Evolutionary conservation across 2,888 invertebrate genomes (phyloP).

Genomic region (Brachylomia viminalis): DNA sequence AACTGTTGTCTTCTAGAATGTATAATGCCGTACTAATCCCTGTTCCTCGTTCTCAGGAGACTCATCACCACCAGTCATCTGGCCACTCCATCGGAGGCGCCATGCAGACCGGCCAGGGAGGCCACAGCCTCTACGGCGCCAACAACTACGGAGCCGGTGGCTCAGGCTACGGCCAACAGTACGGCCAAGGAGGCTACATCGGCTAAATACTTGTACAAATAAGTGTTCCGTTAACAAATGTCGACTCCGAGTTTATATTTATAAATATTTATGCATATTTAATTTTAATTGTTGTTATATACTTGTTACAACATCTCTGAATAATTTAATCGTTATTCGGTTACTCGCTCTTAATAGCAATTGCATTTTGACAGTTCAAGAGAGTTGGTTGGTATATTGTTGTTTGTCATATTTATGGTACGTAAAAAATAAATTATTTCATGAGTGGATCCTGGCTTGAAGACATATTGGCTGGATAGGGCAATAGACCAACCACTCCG

Average conservation of each 20-base stretch:
- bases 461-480: not conserved
- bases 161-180: slow-evolving; percentile 35
- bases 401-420: not conserved
- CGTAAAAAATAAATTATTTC: not conserved
- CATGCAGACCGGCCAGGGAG: not conserved
- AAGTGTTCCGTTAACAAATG: not conserved
- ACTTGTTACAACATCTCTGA: not conserved
- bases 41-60: slow-evolving; percentile 30
- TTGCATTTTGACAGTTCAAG: not conserved
- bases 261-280: slow-evolving; percentile 31
- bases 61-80: slow-evolving; percentile 51
- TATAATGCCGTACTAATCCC: not conserved
- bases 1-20: not conserved
- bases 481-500: not conserved
- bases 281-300: not conserved
- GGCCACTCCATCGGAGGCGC: slow-evolving; percentile 50
- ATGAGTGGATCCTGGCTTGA: not conserved
- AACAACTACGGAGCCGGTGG: slow-evolving; percentile 32
- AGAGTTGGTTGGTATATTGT: too few species aligned
- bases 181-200: slow-evolving; percentile 5
- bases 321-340: not conserved
- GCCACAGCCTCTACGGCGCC: slow-evolving; percentile 34
- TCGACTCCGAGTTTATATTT: not conserved
- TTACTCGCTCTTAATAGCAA: not conserved
- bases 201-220: slow-evolving; percentile 1